Base-by-base conservation (phyloP, 2,113 vertebrate genomes). In the Dicerorhinus sumatrensis region DNA sequence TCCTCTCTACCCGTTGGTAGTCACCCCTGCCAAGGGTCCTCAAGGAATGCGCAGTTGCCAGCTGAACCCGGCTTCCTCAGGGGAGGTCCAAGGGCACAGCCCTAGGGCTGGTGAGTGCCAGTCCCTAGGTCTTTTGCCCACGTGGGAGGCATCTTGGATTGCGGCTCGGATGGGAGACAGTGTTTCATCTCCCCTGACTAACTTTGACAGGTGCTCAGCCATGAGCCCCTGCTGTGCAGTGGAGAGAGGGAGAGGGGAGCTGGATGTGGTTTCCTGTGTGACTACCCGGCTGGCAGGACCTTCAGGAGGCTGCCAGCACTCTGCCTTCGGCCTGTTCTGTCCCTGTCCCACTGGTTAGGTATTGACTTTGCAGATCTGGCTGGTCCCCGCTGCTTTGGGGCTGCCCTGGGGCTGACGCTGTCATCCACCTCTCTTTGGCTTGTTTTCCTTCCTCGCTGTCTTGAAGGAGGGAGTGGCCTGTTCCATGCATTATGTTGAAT, bases 151-250 rank as follows among this genome's bases (percentile, higher is more conserved):
- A 46, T 27, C 60, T 70, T 86, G 25, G 46, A 1, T 54, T 62
- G 60, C 23, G 13, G 14, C 17, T 62, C 23, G 10, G 20, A 5
- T 12, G 60, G 56, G 80, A 65, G 18, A 36, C 72, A 8, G 36
- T 36, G 20, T 72, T 76, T 91, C 11, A 56, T 39, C 67, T 97
- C 31, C 81, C 33, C 73, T 27, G 56, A 89, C 60, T 31, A 97
- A 97, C 95, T 96, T 96, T 83, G 82, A 8, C 89, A 46, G 76
- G 83, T 62, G n/a, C 72, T 76, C 58, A 60, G 20, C 81, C 48
- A 2, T 27, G 62, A 89, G 18, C 9, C 46, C n/a, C 83, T 21
- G 12, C 23, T 9, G 16, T 92, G 46, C 79, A 18, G 56, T 81
- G 62, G 54, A 39, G 25, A 79, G 62, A 33, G 11, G 18, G n/a